Conservation (phyloP, 2,113 vertebrate genomes). For the Oxygymnocypris stewartii region DNA sequence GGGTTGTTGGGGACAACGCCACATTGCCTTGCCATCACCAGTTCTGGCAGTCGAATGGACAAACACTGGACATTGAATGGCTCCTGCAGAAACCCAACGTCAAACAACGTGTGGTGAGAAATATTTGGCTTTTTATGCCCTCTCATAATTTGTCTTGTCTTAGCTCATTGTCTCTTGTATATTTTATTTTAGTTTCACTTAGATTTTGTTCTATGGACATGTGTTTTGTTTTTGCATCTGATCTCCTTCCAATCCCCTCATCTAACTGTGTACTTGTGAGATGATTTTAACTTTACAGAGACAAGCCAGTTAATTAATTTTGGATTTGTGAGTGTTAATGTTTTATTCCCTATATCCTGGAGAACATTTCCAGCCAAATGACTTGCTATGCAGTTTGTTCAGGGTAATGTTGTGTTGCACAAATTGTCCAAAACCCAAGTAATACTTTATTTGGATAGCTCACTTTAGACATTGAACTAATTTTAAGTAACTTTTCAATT, state of each 20-base stretch:
- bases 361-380: neutral
- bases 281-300: neutral
- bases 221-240: neutral
- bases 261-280: neutral
- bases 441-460: no score
- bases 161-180: neutral
- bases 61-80: conserved; percentile 94
- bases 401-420: neutral
- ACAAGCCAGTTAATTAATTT: neutral
- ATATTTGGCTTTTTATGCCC: neutral
- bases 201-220: neutral
- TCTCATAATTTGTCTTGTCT: neutral
- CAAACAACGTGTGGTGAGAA: conserved; percentile 87
- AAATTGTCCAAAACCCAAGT: neutral
- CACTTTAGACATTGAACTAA: no score
- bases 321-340: neutral
- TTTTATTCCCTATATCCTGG: neutral
- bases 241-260: neutral
- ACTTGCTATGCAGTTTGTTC: neutral
- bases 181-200: neutral
- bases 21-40: conserved; percentile 92
- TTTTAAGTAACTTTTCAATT: no score
- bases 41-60: conserved; percentile 80
- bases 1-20: conserved; percentile 90
- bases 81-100: conserved; percentile 85